Base-by-base conservation (phyloP, 2,888 invertebrate species). In the Coremacera marginata region DNA sequence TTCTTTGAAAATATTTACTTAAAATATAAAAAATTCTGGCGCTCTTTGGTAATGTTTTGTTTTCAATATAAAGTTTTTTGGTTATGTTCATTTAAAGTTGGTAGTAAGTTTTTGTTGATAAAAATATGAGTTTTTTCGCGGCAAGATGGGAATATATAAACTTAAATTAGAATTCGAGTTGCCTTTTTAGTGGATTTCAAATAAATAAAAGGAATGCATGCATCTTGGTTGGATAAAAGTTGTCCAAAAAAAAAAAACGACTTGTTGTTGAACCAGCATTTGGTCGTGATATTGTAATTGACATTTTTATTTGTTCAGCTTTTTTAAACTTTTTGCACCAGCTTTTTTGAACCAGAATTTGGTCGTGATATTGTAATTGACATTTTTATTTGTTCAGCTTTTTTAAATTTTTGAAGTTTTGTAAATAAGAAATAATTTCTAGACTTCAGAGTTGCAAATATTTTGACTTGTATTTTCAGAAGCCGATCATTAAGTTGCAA, bases 401-500 rank as follows among this genome's bases (percentile, higher is more conserved):
- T 11, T 11, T 57, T 57, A 14, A 57, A 57, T 25, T 27, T 37
- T 37, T 8, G 37, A 37, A 37, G 37, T 4, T 31, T 31, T 31
- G 31, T 31, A 31, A 5, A 31, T 31, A 31, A 3, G 31, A 31
- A 31, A 31, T 31, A 4, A 31, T 31, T 31, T 31, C 31, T 5
- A 31, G 5, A 31, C 31, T 31, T 31, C 3, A 31, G 31, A 31
- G 3, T 31, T 31, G 3, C 5, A 5, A 37, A 5, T 37, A 7
- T 8, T 37, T 8, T 8, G 1, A 34, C n/a, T 16, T 34, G 8
- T 1, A 27, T 14, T 63, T 77, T 31, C 51, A 81, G 84, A 82
- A 83, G 75, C 80, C 82, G 1, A 68, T 81, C 25, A 75, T 84
- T 77, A 85, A 85, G 77, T 14, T 85, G 70, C 79, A 83, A 67